Conservation (phyloP, 2,797 vertebrate genomes). For the Eospalax fontanierii region DNA sequence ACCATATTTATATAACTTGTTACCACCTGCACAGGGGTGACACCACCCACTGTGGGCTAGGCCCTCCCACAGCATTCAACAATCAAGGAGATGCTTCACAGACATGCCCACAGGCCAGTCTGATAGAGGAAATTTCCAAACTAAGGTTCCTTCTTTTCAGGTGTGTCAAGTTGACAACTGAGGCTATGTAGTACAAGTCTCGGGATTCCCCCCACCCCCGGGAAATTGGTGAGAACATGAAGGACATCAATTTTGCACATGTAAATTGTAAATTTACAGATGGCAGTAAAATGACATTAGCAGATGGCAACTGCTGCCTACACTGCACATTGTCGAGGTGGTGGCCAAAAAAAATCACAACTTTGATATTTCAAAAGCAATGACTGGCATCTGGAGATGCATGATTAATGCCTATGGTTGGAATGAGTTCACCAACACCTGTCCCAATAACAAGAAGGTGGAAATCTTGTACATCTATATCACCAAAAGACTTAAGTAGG, state of each 20-base stretch:
- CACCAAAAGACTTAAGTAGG: conserved; percentile 97
- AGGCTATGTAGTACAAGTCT: conserved; percentile 84
- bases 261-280: conserved; percentile 97
- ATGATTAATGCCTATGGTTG: conserved; percentile 95
- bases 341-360: conserved; percentile 97
- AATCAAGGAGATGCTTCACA: no score
- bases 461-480: conserved; percentile 97
- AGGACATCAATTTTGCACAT: conserved; percentile 93
- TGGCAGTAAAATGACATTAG: conserved; percentile 97
- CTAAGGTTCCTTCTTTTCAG: no score
- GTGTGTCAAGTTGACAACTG: no score
- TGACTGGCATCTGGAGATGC: conserved; percentile 97
- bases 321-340: conserved; percentile 98
- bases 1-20: no score
- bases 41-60: no score
- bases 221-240: conserved; percentile 98
- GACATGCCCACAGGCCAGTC: no score
- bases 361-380: conserved; percentile 96
- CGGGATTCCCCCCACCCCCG: conserved; percentile 95
- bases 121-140: no score
- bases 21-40: no score
- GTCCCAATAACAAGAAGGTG: conserved; percentile 97
- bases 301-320: conserved; percentile 98
- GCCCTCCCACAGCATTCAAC: no score
- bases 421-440: conserved; percentile 99